A percentile compares a stretch with the other conserved stretches of the same genome.
Evolutionary conservation across 2,113 vertebrate species (phyloP).

Genomic region (Chiloscyllium plagiosum): DNA sequence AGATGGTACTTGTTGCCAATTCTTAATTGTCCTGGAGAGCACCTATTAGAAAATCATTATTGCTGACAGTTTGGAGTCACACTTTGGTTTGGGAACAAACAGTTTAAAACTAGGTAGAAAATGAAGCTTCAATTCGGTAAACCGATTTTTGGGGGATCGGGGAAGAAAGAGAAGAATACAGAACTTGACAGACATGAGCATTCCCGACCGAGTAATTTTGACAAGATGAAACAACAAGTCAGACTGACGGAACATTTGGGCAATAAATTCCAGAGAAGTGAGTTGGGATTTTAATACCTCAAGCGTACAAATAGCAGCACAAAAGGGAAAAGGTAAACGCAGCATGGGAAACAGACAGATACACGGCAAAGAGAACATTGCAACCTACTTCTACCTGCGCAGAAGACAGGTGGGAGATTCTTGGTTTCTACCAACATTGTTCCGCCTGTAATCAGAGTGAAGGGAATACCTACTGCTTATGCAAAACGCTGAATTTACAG

Average conservation of each 20-base stretch:
- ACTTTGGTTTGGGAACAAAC: not conserved
- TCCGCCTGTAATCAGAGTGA: not conserved
- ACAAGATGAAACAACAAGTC: not conserved
- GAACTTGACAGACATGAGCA: not conserved
- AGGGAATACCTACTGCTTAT: not conserved
- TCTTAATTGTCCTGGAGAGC: too few species aligned
- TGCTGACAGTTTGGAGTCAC: too few species aligned
- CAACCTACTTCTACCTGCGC: not conserved
- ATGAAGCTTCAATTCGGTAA: not conserved
- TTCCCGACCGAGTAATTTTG: not conserved
- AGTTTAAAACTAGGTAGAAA: not conserved
- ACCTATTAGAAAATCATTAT: too few species aligned
- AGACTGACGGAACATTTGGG: not conserved
- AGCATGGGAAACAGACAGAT: not conserved
- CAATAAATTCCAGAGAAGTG: not conserved
- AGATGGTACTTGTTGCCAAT: too few species aligned
- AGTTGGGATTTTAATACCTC: not conserved
- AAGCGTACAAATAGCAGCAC: not conserved
- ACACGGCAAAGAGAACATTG: not conserved
- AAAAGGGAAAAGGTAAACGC: not conserved
- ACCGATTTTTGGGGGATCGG: too few species aligned
- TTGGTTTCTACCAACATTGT: not conserved
- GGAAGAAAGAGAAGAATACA: too few species aligned
- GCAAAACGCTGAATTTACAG: not conserved
- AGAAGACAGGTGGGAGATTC: not conserved